Evolutionary conservation across 2,113 vertebrate species (phyloP).

Genomic region (Columba janthina): DNA sequence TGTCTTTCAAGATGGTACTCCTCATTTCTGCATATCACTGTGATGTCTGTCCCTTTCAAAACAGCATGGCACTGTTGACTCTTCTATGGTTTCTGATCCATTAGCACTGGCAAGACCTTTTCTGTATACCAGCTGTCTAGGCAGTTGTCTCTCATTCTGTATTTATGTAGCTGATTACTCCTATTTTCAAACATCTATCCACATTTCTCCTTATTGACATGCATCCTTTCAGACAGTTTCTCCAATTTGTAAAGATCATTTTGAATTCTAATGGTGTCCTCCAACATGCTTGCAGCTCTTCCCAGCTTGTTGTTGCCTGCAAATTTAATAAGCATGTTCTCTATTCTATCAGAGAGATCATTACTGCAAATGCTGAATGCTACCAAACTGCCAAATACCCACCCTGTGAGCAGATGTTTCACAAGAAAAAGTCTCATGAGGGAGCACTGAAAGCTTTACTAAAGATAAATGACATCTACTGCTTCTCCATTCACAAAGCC

Average conservation of each 20-base stretch:
- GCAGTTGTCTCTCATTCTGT: conserved; percentile 56
- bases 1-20: background rate
- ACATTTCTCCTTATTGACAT: conserved; percentile 60
- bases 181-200: conserved; percentile 65
- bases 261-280: conserved; percentile 64
- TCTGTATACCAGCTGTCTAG: conserved; percentile 27
- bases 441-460: conserved; percentile 63
- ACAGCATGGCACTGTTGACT: background rate
- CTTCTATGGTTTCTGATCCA: conserved; percentile 7
- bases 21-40: background rate
- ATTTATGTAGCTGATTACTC: conserved; percentile 64
- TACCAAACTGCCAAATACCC: conserved; percentile 66
- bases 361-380: conserved; percentile 67
- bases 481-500: conserved; percentile 66
- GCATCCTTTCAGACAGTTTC: conserved; percentile 47
- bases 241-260: conserved; percentile 58
- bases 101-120: conserved; percentile 27
- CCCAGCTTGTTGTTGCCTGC: conserved; percentile 61
- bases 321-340: conserved; percentile 71
- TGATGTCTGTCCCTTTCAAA: background rate
- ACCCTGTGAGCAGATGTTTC: conserved; percentile 67
- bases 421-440: conserved; percentile 64
- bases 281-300: conserved; percentile 61
- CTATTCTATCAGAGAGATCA: conserved; percentile 66
- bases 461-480: conserved; percentile 62